Percentiles rank a stretch among this genome's conserved stretches.
Conservation (phyloP, 92 coral and sea anemone genomes). For the Siderastrea radians region DNA sequence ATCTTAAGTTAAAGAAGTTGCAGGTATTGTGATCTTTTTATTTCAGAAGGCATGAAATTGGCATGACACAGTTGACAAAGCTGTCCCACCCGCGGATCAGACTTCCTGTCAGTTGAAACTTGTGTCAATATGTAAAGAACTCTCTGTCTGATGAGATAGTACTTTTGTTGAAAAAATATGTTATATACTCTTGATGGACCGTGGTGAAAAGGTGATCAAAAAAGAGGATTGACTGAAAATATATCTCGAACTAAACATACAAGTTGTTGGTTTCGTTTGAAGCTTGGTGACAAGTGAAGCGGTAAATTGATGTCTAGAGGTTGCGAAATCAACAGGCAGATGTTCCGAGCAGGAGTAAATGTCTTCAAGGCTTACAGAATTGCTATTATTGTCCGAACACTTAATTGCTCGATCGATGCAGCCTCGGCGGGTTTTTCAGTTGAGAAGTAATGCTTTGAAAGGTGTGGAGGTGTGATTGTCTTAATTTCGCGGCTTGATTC, state of each 20-base stretch:
- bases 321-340: slow-evolving; percentile 1
- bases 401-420: background rate
- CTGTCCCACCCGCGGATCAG: slow-evolving; percentile 11
- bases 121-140: slow-evolving; percentile 25
- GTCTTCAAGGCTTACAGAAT: background rate
- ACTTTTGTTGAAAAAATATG: background rate
- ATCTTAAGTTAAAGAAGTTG: slow-evolving; percentile 93
- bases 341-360: background rate
- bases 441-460: background rate
- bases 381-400: background rate
- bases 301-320: background rate
- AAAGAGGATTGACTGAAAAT: too few relatives aligned
- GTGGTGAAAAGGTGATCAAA: background rate
- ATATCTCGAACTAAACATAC: background rate
- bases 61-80: background rate
- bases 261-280: background rate
- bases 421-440: background rate
- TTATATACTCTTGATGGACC: background rate
- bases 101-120: background rate
- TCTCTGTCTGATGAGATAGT: slow-evolving; percentile 25
- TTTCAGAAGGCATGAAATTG: background rate
- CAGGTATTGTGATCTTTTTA: slow-evolving; percentile 77
- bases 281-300: background rate
- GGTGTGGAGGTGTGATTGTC: background rate
- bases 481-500: slow-evolving; percentile 10